Conservation (phyloP, 2,888 invertebrate genomes). For the Oithona nana region DNA sequence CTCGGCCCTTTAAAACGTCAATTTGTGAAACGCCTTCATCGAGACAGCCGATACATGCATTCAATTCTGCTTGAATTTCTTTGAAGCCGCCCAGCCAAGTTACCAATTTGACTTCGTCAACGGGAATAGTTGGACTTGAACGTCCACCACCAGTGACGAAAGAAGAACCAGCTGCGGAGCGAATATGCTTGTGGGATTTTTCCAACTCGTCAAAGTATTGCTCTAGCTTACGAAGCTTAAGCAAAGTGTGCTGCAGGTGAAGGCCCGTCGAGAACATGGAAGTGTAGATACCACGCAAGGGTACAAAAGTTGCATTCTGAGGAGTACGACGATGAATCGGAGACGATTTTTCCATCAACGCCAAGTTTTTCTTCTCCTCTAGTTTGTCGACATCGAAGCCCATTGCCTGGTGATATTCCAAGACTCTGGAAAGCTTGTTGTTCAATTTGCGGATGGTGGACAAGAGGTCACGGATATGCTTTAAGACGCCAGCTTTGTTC, state of each 20-base stretch:
- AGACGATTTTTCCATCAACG: too few relatives aligned
- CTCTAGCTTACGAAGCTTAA: constrained; percentile 7
- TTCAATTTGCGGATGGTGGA: constrained; percentile 2
- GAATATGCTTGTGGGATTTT: neutral
- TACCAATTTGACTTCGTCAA: neutral
- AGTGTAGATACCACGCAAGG: constrained; percentile 3
- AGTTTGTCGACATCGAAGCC: neutral
- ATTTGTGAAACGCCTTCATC: constrained; percentile 13
- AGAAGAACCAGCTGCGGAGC: too few relatives aligned
- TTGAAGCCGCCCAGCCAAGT: constrained; percentile 4
- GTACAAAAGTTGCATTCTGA: neutral
- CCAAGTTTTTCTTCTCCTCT: neutral
- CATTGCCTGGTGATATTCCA: constrained; percentile 13
- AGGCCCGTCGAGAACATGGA: constrained; percentile 5
- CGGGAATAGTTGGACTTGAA: neutral
- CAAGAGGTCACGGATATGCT: neutral
- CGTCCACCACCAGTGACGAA: neutral
- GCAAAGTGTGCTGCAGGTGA: constrained; percentile 3
- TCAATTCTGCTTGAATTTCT: constrained; percentile 11
- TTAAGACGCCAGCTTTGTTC: constrained; percentile 4
- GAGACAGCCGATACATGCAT: constrained; percentile 12
- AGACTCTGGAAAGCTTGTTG: constrained; percentile 1
- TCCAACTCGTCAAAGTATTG: constrained; percentile 2
- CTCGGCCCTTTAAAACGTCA: neutral
- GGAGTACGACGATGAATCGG: too few relatives aligned